Base-by-base conservation (phyloP, 2,113 vertebrate genomes). In the Poecilia latipinna region DNA sequence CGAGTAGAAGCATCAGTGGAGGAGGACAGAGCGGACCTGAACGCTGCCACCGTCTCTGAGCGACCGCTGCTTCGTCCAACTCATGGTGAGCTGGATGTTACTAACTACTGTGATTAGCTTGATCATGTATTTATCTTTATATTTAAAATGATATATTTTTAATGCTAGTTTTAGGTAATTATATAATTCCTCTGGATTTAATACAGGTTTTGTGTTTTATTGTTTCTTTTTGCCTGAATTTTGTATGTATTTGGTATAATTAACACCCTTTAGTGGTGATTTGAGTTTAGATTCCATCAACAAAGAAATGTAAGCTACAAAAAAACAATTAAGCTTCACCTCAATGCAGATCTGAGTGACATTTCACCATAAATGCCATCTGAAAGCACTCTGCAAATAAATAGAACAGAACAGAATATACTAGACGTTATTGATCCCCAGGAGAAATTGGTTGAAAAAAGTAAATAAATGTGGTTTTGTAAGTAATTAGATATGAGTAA, bases 81-180 rank as follows among this genome's bases (percentile, higher is more conserved):
- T 28, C n/a, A 92, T 87, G 91, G 92, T 93, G 81, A 93, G 90
- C 22, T 54, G 13, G 19, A 0, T 3, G 17, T 76, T 82, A 63
- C 63, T 26, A 11, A 42, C 29, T 29, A 65, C 33, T 10, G 1
- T 31, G 13, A 26, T 69, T 68, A 61, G n/a, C 13, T 65, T 72
- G 66, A 65, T 10, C 42, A 19, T 11, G 10, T 57, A 8, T n/a
- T 57, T 17, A n/a, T 57, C 8, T n/a, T 57, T 4, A 24, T 17
- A 7, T 48, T 17, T 48, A 48, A 48, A 19, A 48, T 17, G 17
- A 48, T 48, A 6, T 4, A 6, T 48, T 48, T 44, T 48, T 17
- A 48, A 17, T 19, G 44, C 44, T 48, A 5, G 44, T 19, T 48
- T 48, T 48, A 7, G 1, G 44, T 10, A 57, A 57, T n/a, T 22